Conservation (phyloP, 2,888 invertebrate genomes). For the Volucella inflata region DNA sequence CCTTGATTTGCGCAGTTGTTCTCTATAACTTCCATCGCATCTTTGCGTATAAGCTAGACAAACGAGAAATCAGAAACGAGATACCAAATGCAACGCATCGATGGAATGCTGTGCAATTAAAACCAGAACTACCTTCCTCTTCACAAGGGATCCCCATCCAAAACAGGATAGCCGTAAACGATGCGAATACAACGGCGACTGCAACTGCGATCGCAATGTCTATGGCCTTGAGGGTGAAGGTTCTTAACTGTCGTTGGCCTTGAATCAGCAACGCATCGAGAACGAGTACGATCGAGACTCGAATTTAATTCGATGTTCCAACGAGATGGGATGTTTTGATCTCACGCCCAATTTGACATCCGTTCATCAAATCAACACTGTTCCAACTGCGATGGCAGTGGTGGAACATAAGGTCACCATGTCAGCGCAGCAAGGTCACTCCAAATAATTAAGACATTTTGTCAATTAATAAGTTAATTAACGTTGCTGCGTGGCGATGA, state of each 20-base stretch:
- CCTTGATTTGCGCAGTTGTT: constrained; percentile 33
- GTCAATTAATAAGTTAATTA: constrained; percentile 36
- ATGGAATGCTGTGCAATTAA: constrained; percentile 41
- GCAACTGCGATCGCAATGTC: no score
- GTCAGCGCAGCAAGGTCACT: constrained; percentile 35
- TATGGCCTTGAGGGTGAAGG: constrained; percentile 46
- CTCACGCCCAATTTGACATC: background rate
- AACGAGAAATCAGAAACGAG: constrained; percentile 32
- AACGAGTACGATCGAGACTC: background rate
- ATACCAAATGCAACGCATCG: background rate
- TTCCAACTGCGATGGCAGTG: no score
- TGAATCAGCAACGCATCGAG: constrained; percentile 14
- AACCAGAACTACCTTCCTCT: constrained; percentile 23
- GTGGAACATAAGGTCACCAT: constrained; percentile 18
- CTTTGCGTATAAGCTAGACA: constrained; percentile 13
- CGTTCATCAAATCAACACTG: background rate
- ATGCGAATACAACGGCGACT: no score
- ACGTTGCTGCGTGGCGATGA: background rate
- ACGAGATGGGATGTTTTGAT: constrained; percentile 2
- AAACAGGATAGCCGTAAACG: constrained; percentile 17
- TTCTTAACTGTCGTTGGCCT: constrained; percentile 14
- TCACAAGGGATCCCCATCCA: constrained; percentile 3
- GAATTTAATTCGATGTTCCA: background rate
- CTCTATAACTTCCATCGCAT: background rate
- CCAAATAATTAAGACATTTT: constrained; percentile 26